Evolutionary conservation across 2,888 invertebrate genomes (phyloP).

Genomic region (Neoscelio sp.): DNA sequence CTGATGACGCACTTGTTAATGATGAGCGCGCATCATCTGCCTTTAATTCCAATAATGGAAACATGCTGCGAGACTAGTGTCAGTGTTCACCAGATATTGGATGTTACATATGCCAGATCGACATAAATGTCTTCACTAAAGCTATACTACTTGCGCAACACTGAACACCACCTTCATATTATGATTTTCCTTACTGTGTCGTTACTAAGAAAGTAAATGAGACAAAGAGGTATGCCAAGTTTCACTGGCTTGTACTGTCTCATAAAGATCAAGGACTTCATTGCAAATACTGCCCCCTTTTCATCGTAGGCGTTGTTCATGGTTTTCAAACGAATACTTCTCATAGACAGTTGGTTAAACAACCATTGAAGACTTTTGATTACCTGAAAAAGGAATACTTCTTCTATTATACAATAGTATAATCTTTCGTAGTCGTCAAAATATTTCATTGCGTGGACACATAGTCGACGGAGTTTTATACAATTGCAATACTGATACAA

Average conservation of each 20-base stretch:
- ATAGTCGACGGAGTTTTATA: slow-evolving; percentile 40
- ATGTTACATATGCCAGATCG: background rate
- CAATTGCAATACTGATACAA: background rate
- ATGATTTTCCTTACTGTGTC: slow-evolving; percentile 14
- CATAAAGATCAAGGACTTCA: slow-evolving; percentile 63
- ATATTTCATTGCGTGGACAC: slow-evolving; percentile 72
- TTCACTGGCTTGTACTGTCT: slow-evolving; percentile 65
- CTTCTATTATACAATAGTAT: slow-evolving; percentile 62
- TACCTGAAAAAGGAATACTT: slow-evolving; percentile 53
- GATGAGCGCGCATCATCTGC: too few species aligned
- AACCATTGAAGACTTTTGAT: slow-evolving; percentile 59
- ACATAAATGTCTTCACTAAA: slow-evolving; percentile 3
- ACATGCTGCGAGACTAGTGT: too few species aligned
- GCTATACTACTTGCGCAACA: slow-evolving; percentile 4
- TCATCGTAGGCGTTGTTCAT: slow-evolving; percentile 26
- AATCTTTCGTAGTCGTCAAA: slow-evolving; percentile 71
- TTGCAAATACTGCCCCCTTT: slow-evolving; percentile 58
- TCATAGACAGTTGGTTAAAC: slow-evolving; percentile 52
- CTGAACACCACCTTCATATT: slow-evolving; percentile 9
- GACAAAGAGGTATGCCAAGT: slow-evolving; percentile 64
- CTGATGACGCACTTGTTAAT: too few species aligned
- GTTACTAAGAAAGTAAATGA: slow-evolving; percentile 17
- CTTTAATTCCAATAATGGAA: too few species aligned
- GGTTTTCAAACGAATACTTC: slow-evolving; percentile 24
- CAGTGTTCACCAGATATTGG: slow-evolving; percentile 23